Evolutionary conservation across 2,113 vertebrate species (phyloP).

Genomic region (Charadrius vociferus): DNA sequence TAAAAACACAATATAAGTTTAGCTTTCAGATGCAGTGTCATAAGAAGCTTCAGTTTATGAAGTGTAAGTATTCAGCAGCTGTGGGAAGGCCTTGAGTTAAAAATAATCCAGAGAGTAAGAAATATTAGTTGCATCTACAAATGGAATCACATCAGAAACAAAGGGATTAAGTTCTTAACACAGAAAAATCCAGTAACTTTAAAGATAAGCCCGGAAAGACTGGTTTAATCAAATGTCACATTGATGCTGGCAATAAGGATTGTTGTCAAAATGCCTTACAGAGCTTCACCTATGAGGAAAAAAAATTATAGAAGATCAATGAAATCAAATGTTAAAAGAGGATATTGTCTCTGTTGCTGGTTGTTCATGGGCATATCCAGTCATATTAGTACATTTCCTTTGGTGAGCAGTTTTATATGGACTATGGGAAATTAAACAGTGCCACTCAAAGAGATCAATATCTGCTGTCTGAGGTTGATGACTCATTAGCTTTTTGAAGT

Average conservation of each 20-base stretch:
- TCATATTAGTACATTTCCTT: neutral
- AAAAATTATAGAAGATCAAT: neutral
- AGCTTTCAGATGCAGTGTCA: neutral
- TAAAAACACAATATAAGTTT: neutral
- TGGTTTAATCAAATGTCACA: constrained; percentile 56
- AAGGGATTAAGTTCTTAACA: constrained; percentile 54
- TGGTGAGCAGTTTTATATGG: neutral
- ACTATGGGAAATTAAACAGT: neutral
- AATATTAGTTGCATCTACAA: constrained; percentile 27
- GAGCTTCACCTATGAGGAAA: neutral
- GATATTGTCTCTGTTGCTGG: neutral
- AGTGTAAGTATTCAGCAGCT: neutral
- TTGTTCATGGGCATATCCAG: neutral
- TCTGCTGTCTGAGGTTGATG: neutral
- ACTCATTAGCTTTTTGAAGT: constrained; percentile 4
- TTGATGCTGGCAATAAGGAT: neutral
- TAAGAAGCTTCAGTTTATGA: neutral
- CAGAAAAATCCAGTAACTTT: constrained; percentile 39
- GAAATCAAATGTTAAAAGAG: neutral
- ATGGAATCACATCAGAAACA: constrained; percentile 45
- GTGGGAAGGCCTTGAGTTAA: neutral
- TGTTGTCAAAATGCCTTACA: neutral
- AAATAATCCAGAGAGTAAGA: constrained; percentile 22
- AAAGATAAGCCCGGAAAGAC: constrained; percentile 21
- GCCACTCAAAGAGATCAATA: neutral